Base-by-base conservation (phyloP, 2,888 invertebrate genomes). In the Melikaiella ostensackeni region DNA sequence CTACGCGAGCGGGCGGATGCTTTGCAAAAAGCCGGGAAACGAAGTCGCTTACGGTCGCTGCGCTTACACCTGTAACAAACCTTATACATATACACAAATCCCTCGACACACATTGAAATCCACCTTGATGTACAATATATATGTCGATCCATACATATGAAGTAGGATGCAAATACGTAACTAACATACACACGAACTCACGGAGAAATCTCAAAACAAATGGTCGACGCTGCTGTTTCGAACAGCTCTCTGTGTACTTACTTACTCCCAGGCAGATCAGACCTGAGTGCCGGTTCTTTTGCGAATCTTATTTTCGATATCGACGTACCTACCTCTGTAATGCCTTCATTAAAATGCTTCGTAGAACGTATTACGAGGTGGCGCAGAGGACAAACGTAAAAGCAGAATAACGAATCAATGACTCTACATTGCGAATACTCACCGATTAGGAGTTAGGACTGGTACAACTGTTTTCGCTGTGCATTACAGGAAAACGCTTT, bases 21-120 rank as follows among this genome's bases (percentile, higher is more conserved):
- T 77, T 77, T 75, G 85, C 84, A 85, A 87, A 87, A 87, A 84
- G 84, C 82, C 81, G 81, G 84, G 82, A 83, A 83, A 85, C 84
- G 81, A 85, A 85, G 83, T 66, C 66, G 74, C 76, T 77, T 76
- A 75, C 79, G 64, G 79, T 79, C 77, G 81, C 79, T 80, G 79
- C 79, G 76, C 80, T 77, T 76, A 80, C 80, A 70, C 70, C 70
- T 70, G 70, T 70, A 50, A 46, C 46, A n/a, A n/a, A 30, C 50
- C 70, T 70, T 33, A 70, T 70, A 70, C 50, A 46, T 46, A 30
- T 50, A 50, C 50, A 42, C 42, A 64, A 64, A 38, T 64, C 64
- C 38, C 64, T 7, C n/a, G 21, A 57, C 24, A 57, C 57, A 57
- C 57, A 21, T 24, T 57, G 24, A 64, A 38, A 38, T 64, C 64